Percentiles rank a stretch among this genome's conserved stretches.
phyloP scores from a whole-genome alignment of 1,140 invertebrate species.

The Bradysia coprophila region DNA sequence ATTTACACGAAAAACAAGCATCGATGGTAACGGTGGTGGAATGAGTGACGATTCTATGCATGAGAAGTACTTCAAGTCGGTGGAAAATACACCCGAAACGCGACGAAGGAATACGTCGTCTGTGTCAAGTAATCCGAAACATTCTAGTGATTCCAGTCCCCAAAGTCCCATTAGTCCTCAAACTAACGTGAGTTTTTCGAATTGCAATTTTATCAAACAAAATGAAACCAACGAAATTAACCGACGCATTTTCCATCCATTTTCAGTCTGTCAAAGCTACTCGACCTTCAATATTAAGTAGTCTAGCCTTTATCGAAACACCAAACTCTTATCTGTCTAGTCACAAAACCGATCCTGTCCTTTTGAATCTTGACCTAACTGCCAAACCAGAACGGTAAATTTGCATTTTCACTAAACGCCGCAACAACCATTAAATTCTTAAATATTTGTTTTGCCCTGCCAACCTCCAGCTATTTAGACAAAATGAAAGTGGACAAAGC shows the following conservation, averaged over 20 bases:
- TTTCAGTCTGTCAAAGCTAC: background rate
- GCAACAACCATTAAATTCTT: too few relatives aligned
- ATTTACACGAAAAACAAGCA: conserved; percentile 16
- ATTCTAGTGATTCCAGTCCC: conserved; percentile 23
- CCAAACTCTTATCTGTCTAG: background rate
- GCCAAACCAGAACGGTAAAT: conserved; percentile 1
- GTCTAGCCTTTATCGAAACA: background rate
- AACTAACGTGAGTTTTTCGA: conserved; percentile 4
- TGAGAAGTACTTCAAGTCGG: conserved; percentile 54
- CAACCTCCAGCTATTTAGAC: background rate
- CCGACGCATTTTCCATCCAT: too few relatives aligned
- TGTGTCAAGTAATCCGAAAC: conserved; percentile 16
- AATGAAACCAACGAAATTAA: too few relatives aligned
- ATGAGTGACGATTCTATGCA: conserved; percentile 60
- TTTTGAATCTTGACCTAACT: conserved; percentile 2
- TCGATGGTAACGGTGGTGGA: conserved; percentile 25
- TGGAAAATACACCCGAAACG: conserved; percentile 35
- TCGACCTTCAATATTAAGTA: conserved; percentile 1
- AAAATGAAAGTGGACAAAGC: conserved; percentile 4
- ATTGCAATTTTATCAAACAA: too few relatives aligned
- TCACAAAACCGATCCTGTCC: conserved; percentile 1
- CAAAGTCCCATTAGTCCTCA: conserved; percentile 22
- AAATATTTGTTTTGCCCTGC: too few relatives aligned
- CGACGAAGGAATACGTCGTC: conserved; percentile 26
- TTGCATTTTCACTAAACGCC: too few relatives aligned